These are phyloP conservation scores for Acrobasis suavella DNA, from an alignment of 2,888 invertebrate genomes.

Conservation along the genomic window DNA sequence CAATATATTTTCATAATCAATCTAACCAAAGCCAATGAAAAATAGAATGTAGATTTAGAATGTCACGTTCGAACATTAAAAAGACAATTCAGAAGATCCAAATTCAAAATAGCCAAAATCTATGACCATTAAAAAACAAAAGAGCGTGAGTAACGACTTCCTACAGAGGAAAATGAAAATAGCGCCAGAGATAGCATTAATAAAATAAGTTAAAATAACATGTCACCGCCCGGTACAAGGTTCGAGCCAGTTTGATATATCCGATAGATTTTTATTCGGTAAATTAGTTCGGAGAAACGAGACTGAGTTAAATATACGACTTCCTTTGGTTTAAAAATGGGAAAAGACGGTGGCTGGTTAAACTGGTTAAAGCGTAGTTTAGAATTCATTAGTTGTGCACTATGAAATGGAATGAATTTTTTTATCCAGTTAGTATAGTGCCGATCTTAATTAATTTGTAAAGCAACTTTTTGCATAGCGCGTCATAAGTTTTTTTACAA, in stretches of 20 bases:
- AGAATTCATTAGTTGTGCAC: slow-evolving; percentile 6
- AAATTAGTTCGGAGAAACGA: slow-evolving; percentile 70
- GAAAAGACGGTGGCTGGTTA: slow-evolving; percentile 38
- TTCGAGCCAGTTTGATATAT: slow-evolving; percentile 43
- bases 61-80: slow-evolving; percentile 19
- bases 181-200: slow-evolving; percentile 42
- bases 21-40: slow-evolving; percentile 2
- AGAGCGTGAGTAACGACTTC: slow-evolving; percentile 61
- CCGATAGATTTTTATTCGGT: slow-evolving; percentile 62
- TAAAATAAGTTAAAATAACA: slow-evolving; percentile 50
- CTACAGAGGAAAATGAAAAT: slow-evolving; percentile 55
- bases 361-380: slow-evolving; percentile 15
- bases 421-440: not conserved
- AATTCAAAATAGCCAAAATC: slow-evolving; percentile 18
- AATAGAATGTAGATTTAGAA: not conserved
- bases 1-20: not conserved
- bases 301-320: slow-evolving; percentile 58
- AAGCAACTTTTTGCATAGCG: no score
- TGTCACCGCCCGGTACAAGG: slow-evolving; percentile 50
- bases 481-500: no score
- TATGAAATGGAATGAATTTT: slow-evolving; percentile 42
- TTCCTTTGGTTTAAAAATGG: slow-evolving; percentile 73
- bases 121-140: slow-evolving; percentile 29
- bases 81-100: slow-evolving; percentile 14
- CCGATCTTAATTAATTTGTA: no score